Conservation (phyloP, 2,888 invertebrate genomes). For the Eristalis arbustorum region DNA sequence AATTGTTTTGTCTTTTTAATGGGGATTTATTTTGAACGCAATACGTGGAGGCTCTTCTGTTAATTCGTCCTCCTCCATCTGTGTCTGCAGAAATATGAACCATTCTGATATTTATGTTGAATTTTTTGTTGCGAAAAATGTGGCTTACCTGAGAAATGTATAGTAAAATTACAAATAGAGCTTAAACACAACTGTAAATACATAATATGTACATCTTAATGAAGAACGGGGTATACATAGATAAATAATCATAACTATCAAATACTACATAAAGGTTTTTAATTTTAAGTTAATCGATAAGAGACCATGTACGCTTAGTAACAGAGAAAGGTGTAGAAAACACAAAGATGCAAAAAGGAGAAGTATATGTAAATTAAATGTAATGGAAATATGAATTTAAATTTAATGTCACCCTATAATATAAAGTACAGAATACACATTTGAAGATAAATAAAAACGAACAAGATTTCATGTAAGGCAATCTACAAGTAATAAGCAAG, state of each 20-base stretch:
- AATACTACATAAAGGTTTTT: background rate
- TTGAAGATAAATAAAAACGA: constrained; percentile 45
- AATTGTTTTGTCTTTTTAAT: background rate
- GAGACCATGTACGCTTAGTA: constrained; percentile 56
- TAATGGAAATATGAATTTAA: constrained; percentile 31
- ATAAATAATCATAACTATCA: background rate
- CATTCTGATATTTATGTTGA: constrained; percentile 57
- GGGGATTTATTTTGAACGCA: background rate
- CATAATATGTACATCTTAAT: constrained; percentile 7
- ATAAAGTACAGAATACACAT: constrained; percentile 34
- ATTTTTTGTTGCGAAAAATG: constrained; percentile 21
- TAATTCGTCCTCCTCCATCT: background rate
- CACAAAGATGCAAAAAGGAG: background rate
- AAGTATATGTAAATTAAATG: constrained; percentile 31
- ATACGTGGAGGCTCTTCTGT: background rate
- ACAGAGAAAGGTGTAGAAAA: constrained; percentile 9
- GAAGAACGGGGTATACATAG: background rate
- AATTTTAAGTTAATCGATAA: constrained; percentile 32
- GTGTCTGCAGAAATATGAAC: constrained; percentile 3
- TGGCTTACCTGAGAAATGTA: constrained; percentile 49
- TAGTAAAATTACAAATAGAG: background rate
- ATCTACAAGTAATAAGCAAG: background rate
- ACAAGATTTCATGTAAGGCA: constrained; percentile 3
- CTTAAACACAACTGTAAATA: constrained; percentile 6
- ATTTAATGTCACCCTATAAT: constrained; percentile 30